A percentile compares a stretch with the other conserved stretches of the same genome.
Conservation (phyloP, 2,113 vertebrate species). For the Alaudala cheleensis region DNA sequence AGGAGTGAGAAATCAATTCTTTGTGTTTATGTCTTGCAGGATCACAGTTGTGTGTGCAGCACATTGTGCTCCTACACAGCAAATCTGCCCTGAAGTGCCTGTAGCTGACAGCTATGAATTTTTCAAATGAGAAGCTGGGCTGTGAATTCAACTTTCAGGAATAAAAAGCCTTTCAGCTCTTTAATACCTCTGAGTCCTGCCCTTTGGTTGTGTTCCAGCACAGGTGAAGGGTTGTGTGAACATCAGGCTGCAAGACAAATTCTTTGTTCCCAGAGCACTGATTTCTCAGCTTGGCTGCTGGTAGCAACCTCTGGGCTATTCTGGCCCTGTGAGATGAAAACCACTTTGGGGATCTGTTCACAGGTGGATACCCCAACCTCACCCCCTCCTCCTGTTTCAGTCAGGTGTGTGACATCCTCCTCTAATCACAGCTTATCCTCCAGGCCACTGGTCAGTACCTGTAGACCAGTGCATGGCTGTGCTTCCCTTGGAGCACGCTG, state of each 20-base stretch:
- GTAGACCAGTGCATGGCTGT: neutral
- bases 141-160: neutral
- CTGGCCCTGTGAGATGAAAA: neutral
- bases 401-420: neutral
- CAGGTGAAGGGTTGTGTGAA: neutral
- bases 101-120: neutral
- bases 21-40: neutral
- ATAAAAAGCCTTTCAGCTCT: conserved; percentile 16
- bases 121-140: neutral
- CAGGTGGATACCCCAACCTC: neutral
- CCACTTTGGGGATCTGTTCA: neutral
- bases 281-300: neutral
- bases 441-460: neutral
- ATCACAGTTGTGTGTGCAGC: neutral
- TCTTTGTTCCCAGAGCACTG: neutral
- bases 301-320: neutral
- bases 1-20: neutral
- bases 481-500: neutral
- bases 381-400: neutral
- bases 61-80: neutral
- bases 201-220: neutral
- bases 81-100: neutral
- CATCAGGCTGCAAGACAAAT: neutral
- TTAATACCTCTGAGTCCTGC: neutral
- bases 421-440: neutral